Conservation (phyloP, 2,797 vertebrate genomes). For the Cirrhinus mrigala region DNA sequence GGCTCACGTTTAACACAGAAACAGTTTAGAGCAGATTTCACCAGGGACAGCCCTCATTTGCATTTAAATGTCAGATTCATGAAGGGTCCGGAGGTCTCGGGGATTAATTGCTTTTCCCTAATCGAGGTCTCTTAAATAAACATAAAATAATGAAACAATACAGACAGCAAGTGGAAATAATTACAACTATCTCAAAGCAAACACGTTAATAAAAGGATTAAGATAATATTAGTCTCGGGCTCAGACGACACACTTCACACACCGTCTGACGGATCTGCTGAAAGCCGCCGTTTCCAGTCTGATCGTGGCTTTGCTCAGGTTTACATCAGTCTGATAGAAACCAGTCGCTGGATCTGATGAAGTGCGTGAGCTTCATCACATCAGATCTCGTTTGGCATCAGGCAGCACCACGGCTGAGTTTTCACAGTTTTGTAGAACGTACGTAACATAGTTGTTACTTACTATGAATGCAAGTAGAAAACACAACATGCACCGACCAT, state of each 20-base stretch:
- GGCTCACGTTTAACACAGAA: neutral
- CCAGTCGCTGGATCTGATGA: neutral
- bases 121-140: conserved; percentile 12
- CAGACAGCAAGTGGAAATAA: conserved; percentile 38
- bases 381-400: too few species aligned
- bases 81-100: neutral
- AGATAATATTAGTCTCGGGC: neutral
- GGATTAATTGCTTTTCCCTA: conserved; percentile 31
- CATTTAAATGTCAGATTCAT: conserved; percentile 16
- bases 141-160: conserved; percentile 26
- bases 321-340: neutral
- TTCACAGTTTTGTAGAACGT: too few species aligned
- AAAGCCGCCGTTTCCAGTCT: neutral
- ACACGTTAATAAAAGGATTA: neutral
- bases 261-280: too few species aligned
- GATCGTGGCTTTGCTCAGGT: neutral
- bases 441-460: too few species aligned
- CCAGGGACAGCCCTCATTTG: neutral
- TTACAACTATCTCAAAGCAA: neutral
- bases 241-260: neutral
- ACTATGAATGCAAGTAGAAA: too few species aligned
- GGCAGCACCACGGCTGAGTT: too few species aligned
- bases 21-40: neutral
- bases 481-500: neutral
- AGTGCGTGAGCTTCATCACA: neutral